phyloP scores from a whole-genome alignment of 1,140 invertebrate species.

The Trialeurodes vaporariorum region DNA sequence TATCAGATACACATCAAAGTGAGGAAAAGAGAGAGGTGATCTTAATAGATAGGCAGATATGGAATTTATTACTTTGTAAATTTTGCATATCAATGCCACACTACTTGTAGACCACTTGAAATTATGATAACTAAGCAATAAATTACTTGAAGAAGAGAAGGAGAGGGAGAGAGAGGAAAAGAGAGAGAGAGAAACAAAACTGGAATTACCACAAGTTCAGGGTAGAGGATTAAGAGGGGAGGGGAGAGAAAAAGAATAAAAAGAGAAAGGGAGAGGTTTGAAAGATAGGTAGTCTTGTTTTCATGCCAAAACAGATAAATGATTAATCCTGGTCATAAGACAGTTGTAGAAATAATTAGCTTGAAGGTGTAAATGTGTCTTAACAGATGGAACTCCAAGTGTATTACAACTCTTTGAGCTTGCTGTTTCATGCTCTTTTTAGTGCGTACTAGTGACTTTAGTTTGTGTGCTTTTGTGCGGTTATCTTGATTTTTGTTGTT shows the following conservation, averaged over 20 bases:
- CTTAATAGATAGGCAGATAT: too few species aligned
- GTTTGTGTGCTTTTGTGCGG: background rate
- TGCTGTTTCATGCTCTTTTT: too few species aligned
- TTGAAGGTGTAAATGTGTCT: background rate
- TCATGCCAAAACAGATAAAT: background rate
- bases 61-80: background rate
- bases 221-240: background rate
- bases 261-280: background rate
- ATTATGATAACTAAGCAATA: background rate
- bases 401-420: background rate
- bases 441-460: background rate
- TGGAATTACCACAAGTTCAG: background rate
- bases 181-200: background rate
- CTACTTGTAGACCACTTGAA: background rate
- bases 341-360: background rate
- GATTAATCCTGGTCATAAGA: background rate
- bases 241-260: background rate
- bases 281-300: background rate
- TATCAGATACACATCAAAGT: too few species aligned
- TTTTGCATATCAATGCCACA: background rate
- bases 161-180: background rate
- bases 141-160: background rate
- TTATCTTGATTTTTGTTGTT: background rate
- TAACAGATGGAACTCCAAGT: too few species aligned
- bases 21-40: background rate